Evolutionary conservation across 2,113 vertebrate species (phyloP).

Genomic region (Cephalopholis sonnerati): DNA sequence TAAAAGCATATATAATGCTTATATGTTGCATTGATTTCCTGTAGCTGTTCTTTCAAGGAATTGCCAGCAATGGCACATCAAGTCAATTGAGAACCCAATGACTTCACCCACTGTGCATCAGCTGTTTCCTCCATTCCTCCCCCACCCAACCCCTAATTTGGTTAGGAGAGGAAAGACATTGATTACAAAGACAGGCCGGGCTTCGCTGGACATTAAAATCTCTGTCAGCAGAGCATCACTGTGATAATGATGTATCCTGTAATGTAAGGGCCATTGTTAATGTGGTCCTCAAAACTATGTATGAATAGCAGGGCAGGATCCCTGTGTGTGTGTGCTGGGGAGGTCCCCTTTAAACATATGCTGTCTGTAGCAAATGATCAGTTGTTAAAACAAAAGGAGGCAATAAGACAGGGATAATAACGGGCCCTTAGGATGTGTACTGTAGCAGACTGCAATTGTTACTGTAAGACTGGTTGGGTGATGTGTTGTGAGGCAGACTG

Average conservation of each 20-base stretch:
- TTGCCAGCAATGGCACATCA: conserved; percentile 42
- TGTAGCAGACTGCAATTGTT: conserved; percentile 42
- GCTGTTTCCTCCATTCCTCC: conserved; percentile 78
- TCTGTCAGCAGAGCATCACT: conserved; percentile 33
- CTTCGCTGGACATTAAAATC: conserved; percentile 48
- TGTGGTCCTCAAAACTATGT: conserved; percentile 12
- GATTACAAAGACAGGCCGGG: conserved; percentile 63
- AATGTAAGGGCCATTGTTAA: conserved; percentile 37
- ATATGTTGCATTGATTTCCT: conserved; percentile 9
- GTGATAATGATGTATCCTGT: conserved; percentile 25
- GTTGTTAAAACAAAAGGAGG: conserved; percentile 42
- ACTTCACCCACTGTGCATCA: conserved; percentile 78
- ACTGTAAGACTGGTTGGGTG: conserved; percentile 28
- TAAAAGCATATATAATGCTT: not conserved
- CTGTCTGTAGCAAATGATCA: conserved; percentile 40
- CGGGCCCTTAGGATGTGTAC: not conserved
- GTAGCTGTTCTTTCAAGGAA: conserved; percentile 4
- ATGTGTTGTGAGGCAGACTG: conserved; percentile 27
- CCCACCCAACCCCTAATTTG: conserved; percentile 74
- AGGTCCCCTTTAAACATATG: conserved; percentile 37
- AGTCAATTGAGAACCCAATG: conserved; percentile 58
- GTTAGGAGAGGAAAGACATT: conserved; percentile 67
- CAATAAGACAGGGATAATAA: conserved; percentile 44
- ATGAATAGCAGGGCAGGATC: conserved; percentile 13
- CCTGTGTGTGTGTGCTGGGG: not conserved